Base-by-base conservation (phyloP, 2,888 invertebrate species). In the Geophilus truncorum region DNA sequence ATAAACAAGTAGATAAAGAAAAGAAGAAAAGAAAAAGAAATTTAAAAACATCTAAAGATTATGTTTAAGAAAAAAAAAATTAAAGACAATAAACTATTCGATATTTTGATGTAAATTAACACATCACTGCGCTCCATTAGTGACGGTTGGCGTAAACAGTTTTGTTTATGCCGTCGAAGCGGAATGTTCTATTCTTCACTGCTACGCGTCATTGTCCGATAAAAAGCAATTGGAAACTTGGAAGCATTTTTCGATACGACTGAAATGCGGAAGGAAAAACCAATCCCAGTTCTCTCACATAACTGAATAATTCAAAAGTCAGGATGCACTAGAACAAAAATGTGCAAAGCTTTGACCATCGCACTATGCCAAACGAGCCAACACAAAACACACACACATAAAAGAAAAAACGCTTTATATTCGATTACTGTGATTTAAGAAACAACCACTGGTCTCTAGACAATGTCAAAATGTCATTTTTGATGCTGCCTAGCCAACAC, bases 281-380 rank as follows among this genome's bases (percentile, higher is more conserved):
- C 23, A 62, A 25, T 25, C 62, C 18, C 62, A 23, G 62, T 62
- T 62, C 28, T 23, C 62, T 23, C 62, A 62, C 62, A 62, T 28
- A 62, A 62, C 62, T 62, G 62, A 62, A 62, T 62, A 62, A 62
- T 62, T 62, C 62, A 62, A 62, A 62, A 62, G 62, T 62, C 25
- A 15, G 25, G 62, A 62, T 25, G 62, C 9, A 62, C 62, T 62
- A 62, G 62, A 62, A 62, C 62, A 62, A 62, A 57, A 62, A 62
- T 62, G 62, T 62, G 62, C 70, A 70, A 70, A 70, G 70, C 70
- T 70, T 70, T 70, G 70, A 28, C 70, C 70, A 70, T 25, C 25
- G n/a, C 28, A 70, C 70, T 70, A 70, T 70, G 70, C 70, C 25
- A 70, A 70, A 28, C 70, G 9, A 70, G 70, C 10, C 70, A 70